These are phyloP conservation scores for Muricea muricata DNA, from an alignment of 92 coral and sea anemone genomes.

Conservation along the genomic window DNA sequence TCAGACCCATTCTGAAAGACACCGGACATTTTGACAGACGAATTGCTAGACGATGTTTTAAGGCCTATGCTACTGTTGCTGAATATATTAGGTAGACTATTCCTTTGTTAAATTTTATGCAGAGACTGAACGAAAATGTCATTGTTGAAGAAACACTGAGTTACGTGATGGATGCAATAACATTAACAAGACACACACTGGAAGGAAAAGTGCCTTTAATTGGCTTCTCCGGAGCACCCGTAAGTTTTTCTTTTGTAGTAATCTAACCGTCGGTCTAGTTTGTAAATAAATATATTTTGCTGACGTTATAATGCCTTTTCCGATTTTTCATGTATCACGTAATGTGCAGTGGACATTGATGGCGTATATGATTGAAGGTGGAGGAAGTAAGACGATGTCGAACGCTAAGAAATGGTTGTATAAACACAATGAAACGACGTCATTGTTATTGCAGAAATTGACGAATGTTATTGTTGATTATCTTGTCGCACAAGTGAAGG, in stretches of 20 bases:
- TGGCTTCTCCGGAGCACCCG: slow-evolving; percentile 99
- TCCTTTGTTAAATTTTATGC: slow-evolving; percentile 24
- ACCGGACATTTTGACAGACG: too few species aligned
- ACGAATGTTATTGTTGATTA: slow-evolving; percentile 87
- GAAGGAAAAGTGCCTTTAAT: slow-evolving; percentile 93
- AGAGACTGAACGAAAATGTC: slow-evolving; percentile 81
- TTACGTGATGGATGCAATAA: slow-evolving; percentile 88
- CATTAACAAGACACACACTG: slow-evolving; percentile 82
- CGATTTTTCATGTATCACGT: not conserved
- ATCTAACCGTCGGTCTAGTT: too few species aligned
- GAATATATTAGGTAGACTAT: not conserved
- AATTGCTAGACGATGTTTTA: too few species aligned
- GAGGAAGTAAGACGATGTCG: slow-evolving; percentile 79
- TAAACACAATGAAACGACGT: slow-evolving; percentile 76
- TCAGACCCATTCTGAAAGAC: too few species aligned
- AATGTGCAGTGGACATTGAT: slow-evolving; percentile 87
- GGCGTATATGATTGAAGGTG: slow-evolving; percentile 99
- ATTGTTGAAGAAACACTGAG: slow-evolving; percentile 71
- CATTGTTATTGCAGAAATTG: slow-evolving; percentile 68
- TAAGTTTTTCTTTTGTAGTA: slow-evolving; percentile 59
- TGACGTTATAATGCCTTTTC: too few species aligned
- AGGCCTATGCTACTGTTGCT: not conserved
- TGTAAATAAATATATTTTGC: too few species aligned
- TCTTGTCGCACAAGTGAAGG: slow-evolving; percentile 88
- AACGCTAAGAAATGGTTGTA: slow-evolving; percentile 85